Conservation (phyloP, 2,113 vertebrate species). For the Clupea harengus region DNA sequence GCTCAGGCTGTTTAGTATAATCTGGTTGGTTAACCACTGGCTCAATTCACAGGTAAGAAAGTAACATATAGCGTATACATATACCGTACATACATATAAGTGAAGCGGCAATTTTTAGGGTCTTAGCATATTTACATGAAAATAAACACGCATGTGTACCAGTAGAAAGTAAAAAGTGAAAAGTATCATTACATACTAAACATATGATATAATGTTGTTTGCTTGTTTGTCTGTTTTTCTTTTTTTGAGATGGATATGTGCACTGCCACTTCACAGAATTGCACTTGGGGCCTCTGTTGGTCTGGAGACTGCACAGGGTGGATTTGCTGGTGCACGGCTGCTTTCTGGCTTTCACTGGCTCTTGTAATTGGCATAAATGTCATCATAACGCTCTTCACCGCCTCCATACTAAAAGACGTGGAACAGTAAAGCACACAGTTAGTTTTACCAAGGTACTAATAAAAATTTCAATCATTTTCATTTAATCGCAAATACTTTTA, state of each 20-base stretch:
- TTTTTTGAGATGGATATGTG: not conserved
- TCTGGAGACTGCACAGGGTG: not conserved
- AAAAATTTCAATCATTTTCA: too few relatives aligned
- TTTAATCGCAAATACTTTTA: too few relatives aligned
- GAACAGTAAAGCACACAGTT: not conserved
- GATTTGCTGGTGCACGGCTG: not conserved
- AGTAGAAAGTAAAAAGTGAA: not conserved
- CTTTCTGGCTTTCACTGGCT: not conserved
- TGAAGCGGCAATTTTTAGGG: too few relatives aligned
- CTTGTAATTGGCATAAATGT: slow-evolving; percentile 1
- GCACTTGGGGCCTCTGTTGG: not conserved
- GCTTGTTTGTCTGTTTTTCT: not conserved
- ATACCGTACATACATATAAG: too few relatives aligned
- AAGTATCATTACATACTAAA: not conserved
- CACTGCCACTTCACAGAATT: not conserved
- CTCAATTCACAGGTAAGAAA: too few relatives aligned
- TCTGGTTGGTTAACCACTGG: too few relatives aligned
- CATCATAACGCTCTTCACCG: not conserved
- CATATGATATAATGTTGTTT: not conserved
- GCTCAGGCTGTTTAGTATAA: too few relatives aligned
- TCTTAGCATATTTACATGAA: too few relatives aligned
- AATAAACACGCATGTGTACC: too few relatives aligned
- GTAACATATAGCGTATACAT: too few relatives aligned
- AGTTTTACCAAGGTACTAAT: not conserved
- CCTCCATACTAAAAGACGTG: not conserved